A percentile compares a stretch with the other conserved stretches of the same genome.
phyloP scores from a whole-genome alignment of 1,140 invertebrate genomes.

The Drosophila azteca region DNA sequence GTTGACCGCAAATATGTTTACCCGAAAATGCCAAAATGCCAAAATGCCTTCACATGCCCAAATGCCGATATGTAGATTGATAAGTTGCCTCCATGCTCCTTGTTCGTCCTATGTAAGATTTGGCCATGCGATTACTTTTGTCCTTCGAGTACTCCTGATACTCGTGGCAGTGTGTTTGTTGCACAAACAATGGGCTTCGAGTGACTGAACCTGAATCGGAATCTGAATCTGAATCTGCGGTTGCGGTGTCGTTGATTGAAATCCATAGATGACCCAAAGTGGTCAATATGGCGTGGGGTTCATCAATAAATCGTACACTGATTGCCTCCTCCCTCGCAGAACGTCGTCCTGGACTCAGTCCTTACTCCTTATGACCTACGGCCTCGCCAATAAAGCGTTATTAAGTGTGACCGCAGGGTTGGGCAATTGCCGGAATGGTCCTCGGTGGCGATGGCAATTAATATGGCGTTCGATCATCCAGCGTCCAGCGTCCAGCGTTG shows the following conservation, averaged over 20 bases:
- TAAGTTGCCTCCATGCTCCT: constrained; percentile 6
- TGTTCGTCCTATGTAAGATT: too few relatives aligned
- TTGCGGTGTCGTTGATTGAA: constrained; percentile 63
- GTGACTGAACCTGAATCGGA: constrained; percentile 28
- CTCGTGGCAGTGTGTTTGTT: too few relatives aligned
- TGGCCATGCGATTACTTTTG: too few relatives aligned
- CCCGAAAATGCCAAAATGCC: constrained; percentile 38
- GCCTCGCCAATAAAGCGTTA: constrained; percentile 54
- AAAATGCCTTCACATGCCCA: constrained; percentile 26
- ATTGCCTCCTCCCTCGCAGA: constrained; percentile 49
- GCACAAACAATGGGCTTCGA: too few relatives aligned
- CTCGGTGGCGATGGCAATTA: constrained; percentile 56
- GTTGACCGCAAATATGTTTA: constrained; percentile 71
- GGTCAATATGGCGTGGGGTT: constrained; percentile 10
- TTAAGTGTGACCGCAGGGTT: constrained; percentile 69
- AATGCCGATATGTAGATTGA: constrained; percentile 42
- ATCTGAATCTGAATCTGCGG: constrained; percentile 54
- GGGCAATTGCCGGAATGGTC: constrained; percentile 44
- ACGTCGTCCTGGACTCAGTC: constrained; percentile 13
- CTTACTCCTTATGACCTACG: constrained; percentile 34
- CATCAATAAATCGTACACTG: constrained; percentile 66
- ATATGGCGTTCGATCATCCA: constrained; percentile 44
- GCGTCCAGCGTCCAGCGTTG: constrained; percentile 23
- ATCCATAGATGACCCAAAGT: constrained; percentile 37
- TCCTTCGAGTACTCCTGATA: too few relatives aligned